These are phyloP conservation scores for Salpingus planirostris DNA, from an alignment of 2,888 invertebrate species.

Conservation along the genomic window DNA sequence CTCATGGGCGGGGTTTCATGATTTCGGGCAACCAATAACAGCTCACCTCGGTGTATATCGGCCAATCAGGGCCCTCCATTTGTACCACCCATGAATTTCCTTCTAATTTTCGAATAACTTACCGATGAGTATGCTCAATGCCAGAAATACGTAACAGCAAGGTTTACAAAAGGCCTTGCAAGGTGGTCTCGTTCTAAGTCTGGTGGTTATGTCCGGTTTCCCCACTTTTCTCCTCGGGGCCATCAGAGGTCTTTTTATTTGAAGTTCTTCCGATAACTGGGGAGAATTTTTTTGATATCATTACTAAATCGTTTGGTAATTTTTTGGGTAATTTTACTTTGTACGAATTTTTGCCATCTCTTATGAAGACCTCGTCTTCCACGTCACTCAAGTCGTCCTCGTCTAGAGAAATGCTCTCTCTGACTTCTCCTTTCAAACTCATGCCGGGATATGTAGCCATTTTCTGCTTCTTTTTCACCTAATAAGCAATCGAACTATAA, in stretches of 20 bases:
- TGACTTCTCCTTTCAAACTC: constrained; percentile 50
- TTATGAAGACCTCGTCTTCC: constrained; percentile 69
- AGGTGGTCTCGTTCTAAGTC: constrained; percentile 46
- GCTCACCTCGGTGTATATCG: too few species aligned
- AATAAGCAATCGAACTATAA: too few species aligned
- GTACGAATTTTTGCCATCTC: constrained; percentile 58
- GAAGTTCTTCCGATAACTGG: constrained; percentile 57
- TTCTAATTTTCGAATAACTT: too few species aligned
- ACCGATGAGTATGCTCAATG: constrained; percentile 51
- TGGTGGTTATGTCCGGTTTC: constrained; percentile 42
- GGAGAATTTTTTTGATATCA: too few species aligned
- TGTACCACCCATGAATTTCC: too few species aligned
- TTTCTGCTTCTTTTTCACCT: constrained; percentile 11
- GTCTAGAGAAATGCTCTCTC: constrained; percentile 55
- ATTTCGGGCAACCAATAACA: too few species aligned
- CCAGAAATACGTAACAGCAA: constrained; percentile 56
- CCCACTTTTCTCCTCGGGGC: constrained; percentile 56
- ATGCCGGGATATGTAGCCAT: constrained; percentile 53
- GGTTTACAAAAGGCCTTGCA: constrained; percentile 55
- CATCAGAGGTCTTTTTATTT: constrained; percentile 64
- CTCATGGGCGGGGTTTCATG: too few species aligned
- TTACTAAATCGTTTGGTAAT: too few species aligned
- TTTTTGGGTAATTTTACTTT: constrained; percentile 44
- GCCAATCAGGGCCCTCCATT: too few species aligned
- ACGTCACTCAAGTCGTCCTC: constrained; percentile 67